Evolutionary conservation across 2,888 invertebrate genomes (phyloP).

Genomic region (Trachelus iudaicus): DNA sequence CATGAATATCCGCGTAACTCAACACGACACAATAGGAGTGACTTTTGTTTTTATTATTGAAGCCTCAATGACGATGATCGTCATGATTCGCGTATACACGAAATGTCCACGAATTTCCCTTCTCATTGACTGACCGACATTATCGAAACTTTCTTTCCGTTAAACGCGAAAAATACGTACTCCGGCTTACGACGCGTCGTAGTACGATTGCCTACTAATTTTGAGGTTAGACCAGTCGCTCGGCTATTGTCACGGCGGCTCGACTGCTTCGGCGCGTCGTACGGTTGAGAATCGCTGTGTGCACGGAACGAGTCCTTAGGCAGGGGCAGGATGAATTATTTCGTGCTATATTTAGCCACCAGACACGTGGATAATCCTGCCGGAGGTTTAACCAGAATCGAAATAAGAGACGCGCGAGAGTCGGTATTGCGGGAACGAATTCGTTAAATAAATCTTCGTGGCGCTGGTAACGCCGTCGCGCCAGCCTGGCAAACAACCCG

Average conservation of each 20-base stretch:
- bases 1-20: background rate
- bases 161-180: background rate
- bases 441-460: constrained; percentile 27
- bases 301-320: background rate
- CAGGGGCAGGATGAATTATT: background rate
- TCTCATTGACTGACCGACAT: background rate
- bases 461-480: constrained; percentile 3
- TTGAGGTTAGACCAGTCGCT: background rate
- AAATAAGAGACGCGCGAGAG: constrained; percentile 1
- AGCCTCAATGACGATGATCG: background rate
- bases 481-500: constrained; percentile 20
- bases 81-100: background rate
- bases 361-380: constrained; percentile 8
- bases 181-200: background rate
- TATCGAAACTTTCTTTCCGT: background rate
- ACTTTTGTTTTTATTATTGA: background rate
- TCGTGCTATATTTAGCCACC: constrained; percentile 35
- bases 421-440: constrained; percentile 18
- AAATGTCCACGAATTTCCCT: background rate
- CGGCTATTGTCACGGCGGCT: background rate
- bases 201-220: background rate
- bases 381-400: background rate
- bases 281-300: background rate
- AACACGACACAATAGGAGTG: background rate
- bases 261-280: background rate